These are phyloP conservation scores for Marronus borbonicus DNA, from an alignment of 2,888 invertebrate species.

Conservation along the genomic window DNA sequence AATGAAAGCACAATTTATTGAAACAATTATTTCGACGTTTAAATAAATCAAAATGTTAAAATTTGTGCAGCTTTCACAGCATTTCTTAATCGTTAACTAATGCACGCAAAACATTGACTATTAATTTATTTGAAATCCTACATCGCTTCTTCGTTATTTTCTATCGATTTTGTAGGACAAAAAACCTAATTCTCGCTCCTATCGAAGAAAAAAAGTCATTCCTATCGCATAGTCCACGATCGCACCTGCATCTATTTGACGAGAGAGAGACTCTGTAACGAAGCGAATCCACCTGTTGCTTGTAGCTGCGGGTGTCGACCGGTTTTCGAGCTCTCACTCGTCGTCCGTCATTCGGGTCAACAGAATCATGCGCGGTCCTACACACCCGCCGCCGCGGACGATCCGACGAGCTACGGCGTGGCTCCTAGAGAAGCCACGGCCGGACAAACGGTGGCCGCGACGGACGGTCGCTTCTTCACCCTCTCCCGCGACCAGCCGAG, in stretches of 20 bases:
- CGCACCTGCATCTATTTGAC: conserved; percentile 7
- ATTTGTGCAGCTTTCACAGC: too few relatives aligned
- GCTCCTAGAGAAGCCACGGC: conserved; percentile 27
- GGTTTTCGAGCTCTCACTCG: conserved; percentile 55
- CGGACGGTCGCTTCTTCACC: background rate
- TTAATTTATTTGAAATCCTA: too few relatives aligned
- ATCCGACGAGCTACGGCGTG: conserved; percentile 38
- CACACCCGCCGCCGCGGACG: background rate
- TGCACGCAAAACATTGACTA: too few relatives aligned
- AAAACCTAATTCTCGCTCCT: too few relatives aligned
- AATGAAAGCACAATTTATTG: too few relatives aligned
- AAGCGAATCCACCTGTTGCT: conserved; percentile 62
- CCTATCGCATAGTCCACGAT: background rate
- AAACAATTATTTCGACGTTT: too few relatives aligned
- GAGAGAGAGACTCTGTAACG: conserved; percentile 4
- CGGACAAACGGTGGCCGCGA: background rate
- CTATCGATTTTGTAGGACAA: too few relatives aligned
- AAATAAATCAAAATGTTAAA: too few relatives aligned
- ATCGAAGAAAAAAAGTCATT: background rate
- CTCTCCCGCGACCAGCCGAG: background rate
- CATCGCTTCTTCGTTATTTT: too few relatives aligned
- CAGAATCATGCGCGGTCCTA: conserved; percentile 62
- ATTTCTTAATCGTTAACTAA: too few relatives aligned
- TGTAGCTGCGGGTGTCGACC: conserved; percentile 61
- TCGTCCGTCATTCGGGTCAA: conserved; percentile 59